phyloP scores from a whole-genome alignment of 2,113 vertebrate species.

The Ageneiosus marmoratus region DNA sequence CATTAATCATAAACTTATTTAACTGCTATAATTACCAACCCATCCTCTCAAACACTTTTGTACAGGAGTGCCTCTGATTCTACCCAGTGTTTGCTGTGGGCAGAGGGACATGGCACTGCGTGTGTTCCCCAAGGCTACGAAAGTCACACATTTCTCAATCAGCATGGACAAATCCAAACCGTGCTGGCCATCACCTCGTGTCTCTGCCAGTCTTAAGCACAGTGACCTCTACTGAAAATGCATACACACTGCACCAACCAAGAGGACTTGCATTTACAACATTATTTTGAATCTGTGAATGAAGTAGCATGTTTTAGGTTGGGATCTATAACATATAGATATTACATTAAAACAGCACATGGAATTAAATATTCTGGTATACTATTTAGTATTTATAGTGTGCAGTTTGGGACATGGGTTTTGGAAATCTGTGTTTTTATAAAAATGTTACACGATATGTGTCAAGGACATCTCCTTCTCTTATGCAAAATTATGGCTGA shows the following conservation, averaged over 20 bases:
- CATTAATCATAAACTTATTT: neutral
- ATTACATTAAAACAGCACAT: neutral
- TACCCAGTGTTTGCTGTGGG: constrained; percentile 67
- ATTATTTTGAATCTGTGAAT: neutral
- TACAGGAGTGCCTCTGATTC: constrained; percentile 64
- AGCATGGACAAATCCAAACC: constrained; percentile 42
- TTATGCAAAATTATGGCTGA: neutral
- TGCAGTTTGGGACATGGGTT: neutral
- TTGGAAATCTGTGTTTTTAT: neutral
- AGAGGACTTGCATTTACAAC: neutral
- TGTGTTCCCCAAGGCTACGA: constrained; percentile 61
- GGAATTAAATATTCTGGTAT: neutral
- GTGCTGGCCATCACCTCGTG: constrained; percentile 68
- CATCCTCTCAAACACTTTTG: constrained; percentile 5
- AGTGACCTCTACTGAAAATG: constrained; percentile 42
- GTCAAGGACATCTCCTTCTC: neutral
- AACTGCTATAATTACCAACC: neutral
- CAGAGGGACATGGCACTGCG: constrained; percentile 58
- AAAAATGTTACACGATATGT: neutral
- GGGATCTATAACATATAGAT: neutral
- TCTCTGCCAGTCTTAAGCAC: constrained; percentile 60
- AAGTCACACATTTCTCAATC: constrained; percentile 64
- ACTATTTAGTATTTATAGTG: neutral
- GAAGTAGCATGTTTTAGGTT: neutral
- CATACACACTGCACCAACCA: neutral